Base-by-base conservation (phyloP, 2,888 invertebrate species). In the Leptopilina drosophilae region DNA sequence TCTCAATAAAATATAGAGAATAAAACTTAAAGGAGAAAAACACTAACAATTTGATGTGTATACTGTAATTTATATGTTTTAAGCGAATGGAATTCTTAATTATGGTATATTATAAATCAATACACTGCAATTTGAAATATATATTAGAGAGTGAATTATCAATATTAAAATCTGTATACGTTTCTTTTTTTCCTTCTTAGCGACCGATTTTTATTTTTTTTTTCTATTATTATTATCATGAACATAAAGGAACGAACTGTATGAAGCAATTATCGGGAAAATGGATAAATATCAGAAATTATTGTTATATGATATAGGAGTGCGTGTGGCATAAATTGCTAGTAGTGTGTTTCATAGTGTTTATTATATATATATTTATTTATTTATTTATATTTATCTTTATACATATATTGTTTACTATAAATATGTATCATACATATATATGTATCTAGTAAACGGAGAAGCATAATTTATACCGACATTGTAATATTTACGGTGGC, bases 401-500 rank as follows among this genome's bases (percentile, higher is more conserved):
- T 33, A 33, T 33, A 33, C 3, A 33, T 33, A 33, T 33, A 33
- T 33, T 33, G 33, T 33, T 33, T 33, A 33, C 33, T 33, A 33
- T 33, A 33, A 33, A 33, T 33, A 33, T 33, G 33, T 33, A 33
- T 33, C 3, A 33, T 26, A 26, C 26, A 26, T 33, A 33, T 33
- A 33, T 33, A 33, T 33, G 33, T 42, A 42, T 12, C 11, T 49
- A 33, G 69, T 53, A 26, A 69, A 53, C 53, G 26, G 26, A 26
- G 26, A 12, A 69, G 8, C 69, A 69, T 69, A 69, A 69, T 49
- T 69, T 69, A 69, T 14, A 53, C 69, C 26, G 69, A 69, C 69
- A 69, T 69, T 53, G 69, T 26, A 69, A 69, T 69, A 69, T 69
- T 69, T 69, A 69, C 69, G 53, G 69, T 69, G 69, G 69, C 69